Evolutionary conservation across 2,888 invertebrate genomes (phyloP).

Genomic region (Drosophila rellima): DNA sequence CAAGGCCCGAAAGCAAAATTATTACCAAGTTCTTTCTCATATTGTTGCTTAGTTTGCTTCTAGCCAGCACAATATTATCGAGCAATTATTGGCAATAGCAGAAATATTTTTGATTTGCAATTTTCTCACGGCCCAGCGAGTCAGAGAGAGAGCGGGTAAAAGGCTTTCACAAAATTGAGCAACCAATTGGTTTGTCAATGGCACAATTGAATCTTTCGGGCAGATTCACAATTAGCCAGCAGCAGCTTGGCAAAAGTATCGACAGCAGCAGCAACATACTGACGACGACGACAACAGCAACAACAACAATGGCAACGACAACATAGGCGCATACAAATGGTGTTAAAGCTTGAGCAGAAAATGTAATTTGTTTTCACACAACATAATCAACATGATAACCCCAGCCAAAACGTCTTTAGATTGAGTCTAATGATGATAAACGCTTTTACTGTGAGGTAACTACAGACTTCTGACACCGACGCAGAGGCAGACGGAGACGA

Average conservation of each 20-base stretch:
- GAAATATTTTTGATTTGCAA: conserved; percentile 75
- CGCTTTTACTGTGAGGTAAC: conserved; percentile 83
- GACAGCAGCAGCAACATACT: conserved; percentile 11
- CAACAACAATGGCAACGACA: conserved; percentile 45
- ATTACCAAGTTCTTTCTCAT: conserved; percentile 64
- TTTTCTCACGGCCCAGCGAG: conserved; percentile 70
- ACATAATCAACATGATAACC: conserved; percentile 86
- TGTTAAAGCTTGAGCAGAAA: conserved; percentile 72
- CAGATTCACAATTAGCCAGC: conserved; percentile 71
- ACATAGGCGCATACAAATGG: conserved; percentile 65
- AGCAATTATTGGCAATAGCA: conserved; percentile 74
- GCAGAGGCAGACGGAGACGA: conserved; percentile 29
- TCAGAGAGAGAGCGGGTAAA: conserved; percentile 33
- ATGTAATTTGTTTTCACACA: conserved; percentile 86
- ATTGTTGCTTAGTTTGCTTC: conserved; percentile 41
- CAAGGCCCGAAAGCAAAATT: conserved; percentile 43
- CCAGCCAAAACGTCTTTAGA: conserved; percentile 85
- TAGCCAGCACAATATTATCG: conserved; percentile 48
- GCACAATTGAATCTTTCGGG: conserved; percentile 70
- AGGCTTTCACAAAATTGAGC: conserved; percentile 62
- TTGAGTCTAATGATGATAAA: conserved; percentile 86
- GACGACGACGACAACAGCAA: conserved; percentile 13
- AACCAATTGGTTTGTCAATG: conserved; percentile 77
- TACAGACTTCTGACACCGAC: conserved; percentile 81
- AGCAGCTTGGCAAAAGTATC: conserved; percentile 21